Percentiles rank a stretch among this genome's conserved stretches.
Evolutionary conservation across 2,888 invertebrate species (phyloP).

Genomic region (Steinernema carpocapsae): DNA sequence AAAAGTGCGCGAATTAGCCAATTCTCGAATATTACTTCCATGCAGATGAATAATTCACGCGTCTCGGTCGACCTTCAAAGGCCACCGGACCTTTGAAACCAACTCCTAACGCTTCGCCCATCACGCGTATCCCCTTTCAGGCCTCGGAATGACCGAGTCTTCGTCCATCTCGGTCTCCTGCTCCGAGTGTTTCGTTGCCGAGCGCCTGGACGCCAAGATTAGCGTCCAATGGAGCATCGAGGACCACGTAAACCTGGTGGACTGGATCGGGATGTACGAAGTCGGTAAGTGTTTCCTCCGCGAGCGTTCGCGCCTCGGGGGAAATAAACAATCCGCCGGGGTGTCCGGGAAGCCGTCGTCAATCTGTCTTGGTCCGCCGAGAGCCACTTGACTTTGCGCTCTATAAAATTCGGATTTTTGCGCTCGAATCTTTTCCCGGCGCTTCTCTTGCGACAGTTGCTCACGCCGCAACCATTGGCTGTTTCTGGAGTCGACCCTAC

Average conservation of each 20-base stretch:
- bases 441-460: neutral
- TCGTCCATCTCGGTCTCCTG: constrained; percentile 15
- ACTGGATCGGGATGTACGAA: constrained; percentile 46
- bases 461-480: constrained; percentile 16
- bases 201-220: neutral
- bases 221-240: constrained; percentile 5
- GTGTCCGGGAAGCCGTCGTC: neutral
- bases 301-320: constrained; percentile 1
- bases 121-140: neutral
- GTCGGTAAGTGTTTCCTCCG: constrained; percentile 38
- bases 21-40: no score
- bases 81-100: no score
- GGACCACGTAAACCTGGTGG: constrained; percentile 38
- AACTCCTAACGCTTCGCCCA: no score
- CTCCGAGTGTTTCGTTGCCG: neutral
- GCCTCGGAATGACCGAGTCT: neutral
- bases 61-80: no score
- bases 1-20: no score
- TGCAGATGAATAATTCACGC: no score
- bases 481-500: neutral
- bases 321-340: constrained; percentile 7
- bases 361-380: neutral
- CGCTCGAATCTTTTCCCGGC: neutral
- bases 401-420: neutral
- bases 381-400: constrained; percentile 13